Evolutionary conservation across 2,888 invertebrate species (phyloP).

Genomic region (Lomographa bimaculata): DNA sequence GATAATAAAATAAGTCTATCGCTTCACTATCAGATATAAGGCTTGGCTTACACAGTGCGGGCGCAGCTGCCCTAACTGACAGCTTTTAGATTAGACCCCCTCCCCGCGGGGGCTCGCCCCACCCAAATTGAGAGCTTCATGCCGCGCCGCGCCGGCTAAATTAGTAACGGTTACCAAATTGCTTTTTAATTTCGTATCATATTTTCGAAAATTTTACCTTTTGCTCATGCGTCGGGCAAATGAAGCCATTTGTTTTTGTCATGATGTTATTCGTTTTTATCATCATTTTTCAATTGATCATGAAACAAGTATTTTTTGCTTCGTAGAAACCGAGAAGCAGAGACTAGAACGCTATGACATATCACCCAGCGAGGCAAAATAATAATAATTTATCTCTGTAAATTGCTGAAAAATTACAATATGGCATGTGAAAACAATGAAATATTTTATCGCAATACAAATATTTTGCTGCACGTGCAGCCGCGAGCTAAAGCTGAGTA

Average conservation of each 20-base stretch:
- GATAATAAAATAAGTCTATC: slow-evolving; percentile 12
- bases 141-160: slow-evolving; percentile 70
- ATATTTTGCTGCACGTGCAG: slow-evolving; percentile 5
- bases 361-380: too few relatives aligned
- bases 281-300: too few relatives aligned
- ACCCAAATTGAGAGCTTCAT: slow-evolving; percentile 73
- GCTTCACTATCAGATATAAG: slow-evolving; percentile 47
- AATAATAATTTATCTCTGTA: too few relatives aligned
- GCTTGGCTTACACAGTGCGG: slow-evolving; percentile 52
- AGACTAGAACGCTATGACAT: too few relatives aligned
- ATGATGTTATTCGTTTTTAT: too few relatives aligned
- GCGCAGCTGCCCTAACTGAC: slow-evolving; percentile 77
- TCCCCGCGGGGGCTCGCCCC: slow-evolving; percentile 52
- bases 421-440: too few relatives aligned
- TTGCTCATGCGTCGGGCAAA: too few relatives aligned
- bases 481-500: slow-evolving; percentile 12
- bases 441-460: background rate
- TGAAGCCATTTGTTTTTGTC: too few relatives aligned
- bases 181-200: slow-evolving; percentile 78
- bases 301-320: too few relatives aligned
- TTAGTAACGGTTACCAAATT: slow-evolving; percentile 82
- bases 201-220: too few relatives aligned
- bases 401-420: too few relatives aligned
- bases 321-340: too few relatives aligned
- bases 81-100: slow-evolving; percentile 79